These are phyloP conservation scores for Hycleus phaleratus DNA, from an alignment of 1,140 invertebrate genomes.

Conservation along the genomic window DNA sequence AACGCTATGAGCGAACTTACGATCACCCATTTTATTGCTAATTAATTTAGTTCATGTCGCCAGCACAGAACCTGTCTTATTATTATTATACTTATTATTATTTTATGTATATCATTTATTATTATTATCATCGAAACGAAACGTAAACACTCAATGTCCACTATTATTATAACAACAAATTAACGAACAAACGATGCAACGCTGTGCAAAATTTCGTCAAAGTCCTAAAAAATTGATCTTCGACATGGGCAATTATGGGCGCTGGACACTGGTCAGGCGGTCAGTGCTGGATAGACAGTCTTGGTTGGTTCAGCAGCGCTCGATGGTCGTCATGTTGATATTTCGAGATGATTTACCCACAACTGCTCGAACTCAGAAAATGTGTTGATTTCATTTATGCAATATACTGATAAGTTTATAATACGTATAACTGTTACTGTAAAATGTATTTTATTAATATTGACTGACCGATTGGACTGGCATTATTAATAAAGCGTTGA, in stretches of 20 bases:
- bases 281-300: constrained; percentile 3
- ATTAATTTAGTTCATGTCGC: constrained; percentile 32
- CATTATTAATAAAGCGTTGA: no score
- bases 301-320: not conserved
- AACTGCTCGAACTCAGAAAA: constrained; percentile 1
- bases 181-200: constrained; percentile 33
- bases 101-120: no score
- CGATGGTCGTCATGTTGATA: not conserved
- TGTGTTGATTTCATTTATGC: no score
- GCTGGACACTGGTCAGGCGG: not conserved
- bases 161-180: constrained; percentile 32
- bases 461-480: no score
- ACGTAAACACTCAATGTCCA: constrained; percentile 29
- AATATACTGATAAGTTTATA: no score
- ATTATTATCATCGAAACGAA: constrained; percentile 3
- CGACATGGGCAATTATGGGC: no score
- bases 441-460: no score
- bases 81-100: not conserved
- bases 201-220: constrained; percentile 2
- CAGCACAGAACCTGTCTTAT: constrained; percentile 23
- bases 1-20: constrained; percentile 30
- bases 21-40: constrained; percentile 37
- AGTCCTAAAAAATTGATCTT: no score
- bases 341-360: constrained; percentile 1
- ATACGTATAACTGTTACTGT: no score